phyloP scores from a whole-genome alignment of 2,888 invertebrate species.

The Zygaena filipendulae region DNA sequence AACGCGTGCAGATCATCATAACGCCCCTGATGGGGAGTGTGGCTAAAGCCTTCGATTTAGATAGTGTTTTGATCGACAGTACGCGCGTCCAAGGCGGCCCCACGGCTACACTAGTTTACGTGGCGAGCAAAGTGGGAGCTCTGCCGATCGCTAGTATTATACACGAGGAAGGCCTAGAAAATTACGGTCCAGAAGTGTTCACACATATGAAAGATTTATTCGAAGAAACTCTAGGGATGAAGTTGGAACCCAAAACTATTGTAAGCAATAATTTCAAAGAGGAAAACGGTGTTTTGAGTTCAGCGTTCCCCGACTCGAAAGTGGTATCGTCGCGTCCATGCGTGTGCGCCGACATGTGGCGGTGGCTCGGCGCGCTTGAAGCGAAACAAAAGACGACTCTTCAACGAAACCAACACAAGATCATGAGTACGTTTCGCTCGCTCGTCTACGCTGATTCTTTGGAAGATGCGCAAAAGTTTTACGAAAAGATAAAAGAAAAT shows the following conservation, averaged over 20 bases:
- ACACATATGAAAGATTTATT: conserved; percentile 20
- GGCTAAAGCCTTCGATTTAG: conserved; percentile 15
- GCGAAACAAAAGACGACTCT: conserved; percentile 10
- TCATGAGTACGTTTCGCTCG: conserved; percentile 17
- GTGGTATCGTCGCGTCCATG: conserved; percentile 16
- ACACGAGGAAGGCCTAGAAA: conserved; percentile 17
- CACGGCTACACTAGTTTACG: conserved; percentile 20
- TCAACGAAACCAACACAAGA: conserved; percentile 12
- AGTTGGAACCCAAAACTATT: conserved; percentile 23
- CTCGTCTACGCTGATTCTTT: conserved; percentile 14
- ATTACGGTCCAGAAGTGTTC: conserved; percentile 20
- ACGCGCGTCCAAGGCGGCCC: conserved; percentile 13
- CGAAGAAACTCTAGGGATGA: conserved; percentile 8
- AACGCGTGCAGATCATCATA: conserved; percentile 17
- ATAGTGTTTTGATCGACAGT: conserved; percentile 22
- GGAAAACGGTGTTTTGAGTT: conserved; percentile 16
- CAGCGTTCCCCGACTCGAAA: conserved; percentile 18
- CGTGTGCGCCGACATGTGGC: conserved; percentile 19
- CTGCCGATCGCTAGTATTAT: conserved; percentile 25
- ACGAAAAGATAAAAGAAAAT: conserved; percentile 1
- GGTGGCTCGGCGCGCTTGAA: conserved; percentile 14
- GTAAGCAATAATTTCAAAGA: conserved; percentile 18
- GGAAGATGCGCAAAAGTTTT: conserved; percentile 8
- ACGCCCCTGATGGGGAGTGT: conserved; percentile 27
- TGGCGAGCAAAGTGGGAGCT: conserved; percentile 23